Evolutionary conservation across 2,113 vertebrate species (phyloP).

Genomic region (Damaliscus lunatus): DNA sequence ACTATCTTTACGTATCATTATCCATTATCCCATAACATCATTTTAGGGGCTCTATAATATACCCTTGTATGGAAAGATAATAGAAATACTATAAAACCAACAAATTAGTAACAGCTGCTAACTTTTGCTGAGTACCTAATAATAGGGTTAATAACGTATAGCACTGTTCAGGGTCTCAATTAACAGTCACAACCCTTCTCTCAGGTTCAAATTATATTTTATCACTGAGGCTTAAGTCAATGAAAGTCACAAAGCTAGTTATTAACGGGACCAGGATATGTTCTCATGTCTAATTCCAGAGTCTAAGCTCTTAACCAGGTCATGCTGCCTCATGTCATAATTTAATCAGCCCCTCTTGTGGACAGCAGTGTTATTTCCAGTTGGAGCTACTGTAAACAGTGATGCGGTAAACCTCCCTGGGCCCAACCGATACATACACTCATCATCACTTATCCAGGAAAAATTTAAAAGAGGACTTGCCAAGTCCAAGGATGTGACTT

Average conservation of each 20-base stretch:
- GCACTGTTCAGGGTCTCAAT: not conserved
- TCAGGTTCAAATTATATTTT: not conserved
- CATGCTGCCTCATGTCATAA: not conserved
- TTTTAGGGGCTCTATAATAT: not conserved
- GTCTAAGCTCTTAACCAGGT: not conserved
- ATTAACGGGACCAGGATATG: not conserved
- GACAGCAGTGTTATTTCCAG: not conserved
- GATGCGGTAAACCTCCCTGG: not conserved
- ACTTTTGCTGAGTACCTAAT: not conserved
- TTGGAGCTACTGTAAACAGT: not conserved
- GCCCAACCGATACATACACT: not conserved
- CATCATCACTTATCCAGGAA: not conserved
- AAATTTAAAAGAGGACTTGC: not conserved
- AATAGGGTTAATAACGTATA: not conserved
- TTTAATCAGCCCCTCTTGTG: not conserved
- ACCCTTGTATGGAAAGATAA: not conserved
- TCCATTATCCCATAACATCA: not conserved
- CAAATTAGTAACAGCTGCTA: not conserved
- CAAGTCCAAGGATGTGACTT: not conserved
- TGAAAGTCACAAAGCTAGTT: slow-evolving; percentile 1
- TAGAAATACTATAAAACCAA: not conserved
- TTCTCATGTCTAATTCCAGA: not conserved
- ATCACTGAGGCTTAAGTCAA: slow-evolving; percentile 5
- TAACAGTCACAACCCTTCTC: not conserved
- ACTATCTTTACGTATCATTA: not conserved